Evolutionary conservation across 1,140 invertebrate genomes (phyloP).

Genomic region (Drosophila elegans): DNA sequence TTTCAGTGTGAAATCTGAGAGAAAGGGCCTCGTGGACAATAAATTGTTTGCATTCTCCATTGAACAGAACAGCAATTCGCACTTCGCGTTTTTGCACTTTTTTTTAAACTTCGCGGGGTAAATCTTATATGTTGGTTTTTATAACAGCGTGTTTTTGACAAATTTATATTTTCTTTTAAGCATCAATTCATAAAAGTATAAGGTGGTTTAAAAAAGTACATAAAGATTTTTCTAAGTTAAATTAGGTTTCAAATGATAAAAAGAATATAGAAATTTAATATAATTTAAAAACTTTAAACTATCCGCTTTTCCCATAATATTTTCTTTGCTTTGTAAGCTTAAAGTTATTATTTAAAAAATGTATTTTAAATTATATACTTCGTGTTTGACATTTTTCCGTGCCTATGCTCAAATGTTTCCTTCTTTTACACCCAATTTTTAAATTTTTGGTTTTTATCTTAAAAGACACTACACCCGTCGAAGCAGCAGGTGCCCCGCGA

Average conservation of each 20-base stretch:
- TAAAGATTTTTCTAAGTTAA: no score
- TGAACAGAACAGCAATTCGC: neutral
- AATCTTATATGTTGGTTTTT: neutral
- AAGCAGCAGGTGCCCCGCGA: constrained; percentile 7
- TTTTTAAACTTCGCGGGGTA: neutral
- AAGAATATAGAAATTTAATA: no score
- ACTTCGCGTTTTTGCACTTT: no score
- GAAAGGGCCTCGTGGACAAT: constrained; percentile 4
- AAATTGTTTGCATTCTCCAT: neutral
- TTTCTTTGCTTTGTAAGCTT: no score
- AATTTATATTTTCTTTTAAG: no score
- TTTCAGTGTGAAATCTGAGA: constrained; percentile 8
- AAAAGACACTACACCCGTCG: neutral
- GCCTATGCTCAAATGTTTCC: neutral
- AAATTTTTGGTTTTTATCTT: constrained; percentile 18
- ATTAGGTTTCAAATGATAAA: no score
- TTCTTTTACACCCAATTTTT: neutral
- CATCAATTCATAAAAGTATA: no score
- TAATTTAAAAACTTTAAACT: no score
- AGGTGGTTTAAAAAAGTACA: no score
- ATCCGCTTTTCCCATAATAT: no score
- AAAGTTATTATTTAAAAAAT: no score
- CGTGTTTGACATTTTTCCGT: neutral
- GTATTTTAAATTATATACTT: neutral
- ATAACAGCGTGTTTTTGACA: no score